Percentiles rank a stretch among this genome's conserved stretches.
Evolutionary conservation across 2,888 invertebrate species (phyloP).

Genomic region (Hipparchia sbordonii): DNA sequence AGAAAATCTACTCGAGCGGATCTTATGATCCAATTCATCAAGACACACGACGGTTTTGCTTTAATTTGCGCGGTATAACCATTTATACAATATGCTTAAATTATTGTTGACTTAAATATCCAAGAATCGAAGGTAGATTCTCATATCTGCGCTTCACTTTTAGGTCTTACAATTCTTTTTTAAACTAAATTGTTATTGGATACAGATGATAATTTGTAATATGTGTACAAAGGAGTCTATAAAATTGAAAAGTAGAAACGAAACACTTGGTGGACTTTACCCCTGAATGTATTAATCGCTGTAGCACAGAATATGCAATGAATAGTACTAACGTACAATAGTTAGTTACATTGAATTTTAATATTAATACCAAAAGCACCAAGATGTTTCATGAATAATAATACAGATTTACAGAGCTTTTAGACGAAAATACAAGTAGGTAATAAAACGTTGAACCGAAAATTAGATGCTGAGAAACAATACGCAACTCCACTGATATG

Average conservation of each 20-base stretch:
- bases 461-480: conserved; percentile 19
- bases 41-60: conserved; percentile 22
- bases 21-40: conserved; percentile 35
- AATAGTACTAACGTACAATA: too few relatives aligned
- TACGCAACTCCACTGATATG: conserved; percentile 21
- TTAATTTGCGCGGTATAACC: conserved; percentile 4
- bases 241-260: too few relatives aligned
- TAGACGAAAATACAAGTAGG: background rate
- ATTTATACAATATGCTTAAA: too few relatives aligned
- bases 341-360: background rate
- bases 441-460: conserved; percentile 11
- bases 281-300: too few relatives aligned
- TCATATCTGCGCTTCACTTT: background rate
- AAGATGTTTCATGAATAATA: background rate
- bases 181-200: too few relatives aligned
- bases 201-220: too few relatives aligned
- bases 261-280: too few relatives aligned
- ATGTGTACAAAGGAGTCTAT: too few relatives aligned
- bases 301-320: too few relatives aligned
- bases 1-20: conserved; percentile 62
- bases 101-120: too few relatives aligned
- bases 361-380: background rate
- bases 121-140: background rate
- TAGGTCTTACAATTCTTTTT: too few relatives aligned
- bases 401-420: background rate